Percentiles rank a stretch among this genome's conserved stretches.
These are phyloP conservation scores for Heloderma charlesbogerti DNA, from an alignment of 2,113 vertebrate genomes.

Conservation along the genomic window DNA sequence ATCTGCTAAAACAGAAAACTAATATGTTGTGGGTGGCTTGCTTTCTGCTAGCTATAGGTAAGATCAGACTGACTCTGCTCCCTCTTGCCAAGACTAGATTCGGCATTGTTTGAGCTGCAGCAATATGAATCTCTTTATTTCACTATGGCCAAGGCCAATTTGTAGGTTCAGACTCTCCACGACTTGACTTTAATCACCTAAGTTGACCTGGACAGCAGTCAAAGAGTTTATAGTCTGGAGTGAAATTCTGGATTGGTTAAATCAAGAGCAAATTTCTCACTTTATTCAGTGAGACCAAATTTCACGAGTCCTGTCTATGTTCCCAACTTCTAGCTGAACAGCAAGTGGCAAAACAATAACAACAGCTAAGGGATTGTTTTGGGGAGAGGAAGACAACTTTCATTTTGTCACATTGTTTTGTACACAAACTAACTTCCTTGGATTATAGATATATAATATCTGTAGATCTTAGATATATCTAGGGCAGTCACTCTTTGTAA, in stretches of 20 bases:
- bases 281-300: too few species aligned
- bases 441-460: too few species aligned
- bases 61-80: neutral
- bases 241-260: neutral
- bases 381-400: accelerated
- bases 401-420: neutral
- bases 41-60: neutral
- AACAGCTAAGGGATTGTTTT: neutral
- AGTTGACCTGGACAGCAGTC: neutral
- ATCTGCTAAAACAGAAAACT: neutral
- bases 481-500: neutral
- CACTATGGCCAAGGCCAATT: neutral
- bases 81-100: neutral
- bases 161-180: neutral
- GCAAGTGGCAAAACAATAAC: neutral
- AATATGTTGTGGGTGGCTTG: too few species aligned
- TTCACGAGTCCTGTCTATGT: too few species aligned
- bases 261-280: neutral
- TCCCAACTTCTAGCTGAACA: too few species aligned
- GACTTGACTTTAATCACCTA: neutral
- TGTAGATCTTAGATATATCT: too few species aligned
- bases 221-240: neutral
- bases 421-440: neutral
- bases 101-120: neutral
- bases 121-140: neutral